Conservation (phyloP, 2,888 invertebrate genomes). For the Lithodes maja region DNA sequence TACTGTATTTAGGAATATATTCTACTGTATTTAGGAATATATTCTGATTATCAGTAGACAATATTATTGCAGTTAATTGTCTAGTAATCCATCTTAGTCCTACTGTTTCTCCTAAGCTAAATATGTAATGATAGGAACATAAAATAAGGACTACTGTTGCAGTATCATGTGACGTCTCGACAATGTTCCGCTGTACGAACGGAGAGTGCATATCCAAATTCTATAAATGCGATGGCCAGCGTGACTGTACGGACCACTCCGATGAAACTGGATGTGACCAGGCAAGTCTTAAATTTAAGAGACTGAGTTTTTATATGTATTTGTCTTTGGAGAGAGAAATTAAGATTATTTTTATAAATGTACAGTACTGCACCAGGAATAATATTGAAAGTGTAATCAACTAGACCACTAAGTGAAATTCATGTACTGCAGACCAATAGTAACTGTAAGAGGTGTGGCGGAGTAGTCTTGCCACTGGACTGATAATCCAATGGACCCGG, state of each 20-base stretch:
- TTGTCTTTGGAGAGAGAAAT: neutral
- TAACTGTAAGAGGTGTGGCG: too few relatives aligned
- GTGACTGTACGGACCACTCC: slow-evolving; percentile 33
- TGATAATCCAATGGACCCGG: too few relatives aligned
- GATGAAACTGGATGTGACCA: slow-evolving; percentile 31
- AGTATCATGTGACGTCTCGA: neutral
- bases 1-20: too few relatives aligned
- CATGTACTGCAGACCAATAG: neutral
- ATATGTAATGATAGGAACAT: too few relatives aligned
- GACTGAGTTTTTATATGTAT: neutral
- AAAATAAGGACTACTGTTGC: neutral
- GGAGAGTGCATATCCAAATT: slow-evolving; percentile 27
- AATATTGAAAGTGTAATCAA: neutral
- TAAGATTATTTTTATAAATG: neutral
- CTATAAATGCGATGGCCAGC: slow-evolving; percentile 29
- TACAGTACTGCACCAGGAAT: neutral
- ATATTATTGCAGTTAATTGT: too few relatives aligned
- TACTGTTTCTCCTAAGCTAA: too few relatives aligned
- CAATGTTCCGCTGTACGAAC: slow-evolving; percentile 21
- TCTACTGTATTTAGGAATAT: too few relatives aligned
- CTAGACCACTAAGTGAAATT: neutral
- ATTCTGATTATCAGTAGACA: too few relatives aligned
- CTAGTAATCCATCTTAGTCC: too few relatives aligned
- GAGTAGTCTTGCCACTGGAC: too few relatives aligned
- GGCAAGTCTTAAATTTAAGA: neutral